These are phyloP conservation scores for Pipistrellus pygmaeus DNA, from an alignment of 2,797 vertebrate species.

Conservation along the genomic window DNA sequence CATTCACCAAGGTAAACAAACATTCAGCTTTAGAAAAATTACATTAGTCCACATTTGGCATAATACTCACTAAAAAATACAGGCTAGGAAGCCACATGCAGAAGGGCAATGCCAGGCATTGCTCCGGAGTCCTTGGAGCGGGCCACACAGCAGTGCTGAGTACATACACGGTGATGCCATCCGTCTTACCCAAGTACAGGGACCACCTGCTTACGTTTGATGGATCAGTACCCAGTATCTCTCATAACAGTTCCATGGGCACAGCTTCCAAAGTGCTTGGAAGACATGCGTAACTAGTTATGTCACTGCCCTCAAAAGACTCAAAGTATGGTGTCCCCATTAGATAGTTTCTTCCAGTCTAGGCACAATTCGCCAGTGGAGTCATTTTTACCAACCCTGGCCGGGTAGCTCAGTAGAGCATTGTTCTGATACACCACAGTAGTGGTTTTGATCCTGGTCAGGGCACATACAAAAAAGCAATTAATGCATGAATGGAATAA, in stretches of 20 bases:
- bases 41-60: neutral
- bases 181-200: neutral
- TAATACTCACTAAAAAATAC: neutral
- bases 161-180: neutral
- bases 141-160: neutral
- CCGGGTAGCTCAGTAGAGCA: neutral
- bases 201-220: neutral
- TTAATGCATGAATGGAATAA: neutral
- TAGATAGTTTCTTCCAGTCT: neutral
- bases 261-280: neutral
- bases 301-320: neutral
- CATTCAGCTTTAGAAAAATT: constrained; percentile 16
- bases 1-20: neutral
- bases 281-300: neutral
- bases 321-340: neutral
- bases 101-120: neutral
- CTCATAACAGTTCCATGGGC: neutral
- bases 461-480: neutral
- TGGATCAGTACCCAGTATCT: neutral
- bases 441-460: neutral
- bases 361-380: neutral
- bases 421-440: neutral
- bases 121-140: neutral
- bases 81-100: neutral
- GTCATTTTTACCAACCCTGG: neutral